Evolutionary conservation across 2,113 vertebrate genomes (phyloP).

Genomic region (Chunga burmeisteri): DNA sequence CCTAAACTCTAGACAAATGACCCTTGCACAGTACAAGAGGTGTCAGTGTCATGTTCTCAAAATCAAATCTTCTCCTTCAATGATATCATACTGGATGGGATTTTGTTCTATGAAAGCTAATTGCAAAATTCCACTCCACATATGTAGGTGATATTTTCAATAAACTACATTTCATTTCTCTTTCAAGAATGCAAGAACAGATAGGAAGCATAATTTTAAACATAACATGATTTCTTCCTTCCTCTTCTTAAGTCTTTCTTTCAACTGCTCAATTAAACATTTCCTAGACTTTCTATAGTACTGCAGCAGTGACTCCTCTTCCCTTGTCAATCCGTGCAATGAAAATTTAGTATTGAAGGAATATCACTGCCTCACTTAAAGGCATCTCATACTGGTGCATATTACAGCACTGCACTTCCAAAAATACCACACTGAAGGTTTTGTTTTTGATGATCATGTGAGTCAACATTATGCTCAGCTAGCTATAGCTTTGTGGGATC

Average conservation of each 20-base stretch:
- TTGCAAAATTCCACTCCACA: not conserved
- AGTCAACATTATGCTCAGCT: not conserved
- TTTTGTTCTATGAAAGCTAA: not conserved
- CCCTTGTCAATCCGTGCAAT: not conserved
- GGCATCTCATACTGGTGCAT: not conserved
- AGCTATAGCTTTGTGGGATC: not conserved
- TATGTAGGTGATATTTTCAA: not conserved
- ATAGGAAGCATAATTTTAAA: not conserved
- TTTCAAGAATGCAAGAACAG: not conserved
- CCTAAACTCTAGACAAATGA: not conserved
- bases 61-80: not conserved
- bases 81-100: not conserved
- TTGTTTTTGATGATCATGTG: not conserved
- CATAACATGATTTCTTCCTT: not conserved
- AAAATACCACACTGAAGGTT: not conserved
- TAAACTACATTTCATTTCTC: not conserved
- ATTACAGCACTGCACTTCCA: not conserved
- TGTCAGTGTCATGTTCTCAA: not conserved
- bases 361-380: not conserved
- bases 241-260: not conserved
- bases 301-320: not conserved
- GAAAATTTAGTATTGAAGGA: not conserved
- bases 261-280: not conserved
- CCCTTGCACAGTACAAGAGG: not conserved
- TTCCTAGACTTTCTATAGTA: not conserved